These are phyloP conservation scores for Blera fallax DNA, from an alignment of 2,888 invertebrate genomes.

Conservation along the genomic window DNA sequence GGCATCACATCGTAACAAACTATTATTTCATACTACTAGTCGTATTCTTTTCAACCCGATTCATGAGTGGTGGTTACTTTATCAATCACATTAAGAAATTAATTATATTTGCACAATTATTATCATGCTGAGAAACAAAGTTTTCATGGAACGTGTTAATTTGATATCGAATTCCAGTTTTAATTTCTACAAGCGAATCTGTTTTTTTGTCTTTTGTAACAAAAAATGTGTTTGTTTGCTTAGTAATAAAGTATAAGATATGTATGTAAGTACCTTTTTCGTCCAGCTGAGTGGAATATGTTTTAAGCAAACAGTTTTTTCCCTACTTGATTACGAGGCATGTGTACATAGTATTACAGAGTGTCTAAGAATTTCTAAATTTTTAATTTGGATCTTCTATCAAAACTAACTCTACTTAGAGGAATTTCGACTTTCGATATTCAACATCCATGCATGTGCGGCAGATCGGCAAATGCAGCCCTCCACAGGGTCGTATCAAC, in stretches of 20 bases:
- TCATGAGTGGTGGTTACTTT: neutral
- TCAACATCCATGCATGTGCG: too few relatives aligned
- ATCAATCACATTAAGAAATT: neutral
- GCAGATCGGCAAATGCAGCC: too few relatives aligned
- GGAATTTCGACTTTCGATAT: too few relatives aligned
- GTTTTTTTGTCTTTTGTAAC: neutral
- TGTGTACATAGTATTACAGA: too few relatives aligned
- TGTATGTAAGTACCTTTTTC: neutral
- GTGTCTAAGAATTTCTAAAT: too few relatives aligned
- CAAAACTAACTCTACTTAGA: too few relatives aligned
- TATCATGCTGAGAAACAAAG: neutral
- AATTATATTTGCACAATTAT: neutral
- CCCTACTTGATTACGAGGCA: too few relatives aligned
- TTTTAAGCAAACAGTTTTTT: too few relatives aligned
- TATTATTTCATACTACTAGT: neutral
- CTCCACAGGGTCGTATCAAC: too few relatives aligned
- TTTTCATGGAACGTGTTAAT: constrained; percentile 11
- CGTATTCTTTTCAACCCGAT: neutral
- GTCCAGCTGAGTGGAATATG: neutral
- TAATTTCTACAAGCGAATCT: neutral
- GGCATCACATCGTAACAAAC: neutral
- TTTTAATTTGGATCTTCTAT: too few relatives aligned
- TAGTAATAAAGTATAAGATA: neutral
- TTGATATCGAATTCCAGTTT: neutral
- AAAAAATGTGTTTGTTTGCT: neutral